Evolutionary conservation across 2,888 invertebrate genomes (phyloP).

Genomic region (Cantharis nigra): DNA sequence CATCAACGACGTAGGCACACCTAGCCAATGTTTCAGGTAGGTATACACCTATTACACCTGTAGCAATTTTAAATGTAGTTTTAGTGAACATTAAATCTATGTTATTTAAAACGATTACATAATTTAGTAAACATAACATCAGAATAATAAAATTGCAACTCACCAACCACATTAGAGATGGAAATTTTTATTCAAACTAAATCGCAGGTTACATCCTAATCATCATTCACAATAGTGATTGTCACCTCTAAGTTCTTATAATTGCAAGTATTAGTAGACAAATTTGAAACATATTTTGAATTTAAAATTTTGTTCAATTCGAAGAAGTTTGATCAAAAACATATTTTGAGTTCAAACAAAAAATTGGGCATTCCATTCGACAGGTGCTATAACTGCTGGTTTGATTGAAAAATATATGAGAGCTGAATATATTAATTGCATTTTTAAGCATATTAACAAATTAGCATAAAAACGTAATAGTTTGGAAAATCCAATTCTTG

Average conservation of each 20-base stretch:
- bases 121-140: neutral
- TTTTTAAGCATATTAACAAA: too few species aligned
- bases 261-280: neutral
- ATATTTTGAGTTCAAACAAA: neutral
- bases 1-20: neutral
- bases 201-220: neutral
- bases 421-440: too few species aligned
- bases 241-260: neutral
- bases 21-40: neutral
- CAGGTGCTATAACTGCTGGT: too few species aligned
- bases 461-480: too few species aligned
- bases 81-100: neutral
- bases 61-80: neutral
- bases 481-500: too few species aligned
- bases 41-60: neutral
- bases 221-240: neutral
- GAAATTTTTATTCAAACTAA: neutral
- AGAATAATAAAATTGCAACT: neutral
- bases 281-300: neutral
- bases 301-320: neutral
- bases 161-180: neutral
- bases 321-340: neutral
- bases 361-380: too few species aligned
- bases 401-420: too few species aligned
- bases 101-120: neutral